Conservation (phyloP, 1,140 invertebrate species). For the Dendrolimus punctatus region DNA sequence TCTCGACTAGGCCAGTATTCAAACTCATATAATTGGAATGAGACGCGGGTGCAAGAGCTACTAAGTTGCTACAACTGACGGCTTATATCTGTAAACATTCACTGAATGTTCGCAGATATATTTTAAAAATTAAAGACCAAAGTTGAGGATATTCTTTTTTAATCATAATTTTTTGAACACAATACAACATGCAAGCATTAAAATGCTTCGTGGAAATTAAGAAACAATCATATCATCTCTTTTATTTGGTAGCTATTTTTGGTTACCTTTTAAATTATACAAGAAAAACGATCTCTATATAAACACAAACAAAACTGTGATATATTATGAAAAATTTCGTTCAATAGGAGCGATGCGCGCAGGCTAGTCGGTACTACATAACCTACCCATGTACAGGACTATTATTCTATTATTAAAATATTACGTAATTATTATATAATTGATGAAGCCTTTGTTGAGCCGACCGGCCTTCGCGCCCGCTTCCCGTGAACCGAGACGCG, state of each 20-base stretch:
- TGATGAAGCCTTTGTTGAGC: slow-evolving; percentile 8
- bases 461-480: too few species aligned
- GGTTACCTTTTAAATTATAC: slow-evolving; percentile 63
- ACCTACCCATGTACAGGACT: slow-evolving; percentile 38
- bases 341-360: slow-evolving; percentile 46
- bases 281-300: slow-evolving; percentile 65
- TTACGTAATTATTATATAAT: slow-evolving; percentile 11
- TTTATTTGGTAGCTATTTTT: slow-evolving; percentile 71
- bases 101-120: neutral
- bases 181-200: slow-evolving; percentile 72
- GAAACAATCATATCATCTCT: slow-evolving; percentile 67
- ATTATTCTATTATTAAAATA: slow-evolving; percentile 23
- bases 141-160: slow-evolving; percentile 54
- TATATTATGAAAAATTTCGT: slow-evolving; percentile 69
- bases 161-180: slow-evolving; percentile 71
- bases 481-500: too few species aligned
- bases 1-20: too few species aligned
- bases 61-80: too few species aligned
- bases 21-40: too few species aligned
- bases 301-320: slow-evolving; percentile 69
- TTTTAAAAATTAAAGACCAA: slow-evolving; percentile 1
- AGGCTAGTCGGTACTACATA: slow-evolving; percentile 21
- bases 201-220: slow-evolving; percentile 70
- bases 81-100: too few species aligned
- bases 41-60: too few species aligned